A percentile compares a stretch with the other conserved stretches of the same genome.
Conservation (phyloP, 1,140 invertebrate species). For the Lamellibrachia luymesi region DNA sequence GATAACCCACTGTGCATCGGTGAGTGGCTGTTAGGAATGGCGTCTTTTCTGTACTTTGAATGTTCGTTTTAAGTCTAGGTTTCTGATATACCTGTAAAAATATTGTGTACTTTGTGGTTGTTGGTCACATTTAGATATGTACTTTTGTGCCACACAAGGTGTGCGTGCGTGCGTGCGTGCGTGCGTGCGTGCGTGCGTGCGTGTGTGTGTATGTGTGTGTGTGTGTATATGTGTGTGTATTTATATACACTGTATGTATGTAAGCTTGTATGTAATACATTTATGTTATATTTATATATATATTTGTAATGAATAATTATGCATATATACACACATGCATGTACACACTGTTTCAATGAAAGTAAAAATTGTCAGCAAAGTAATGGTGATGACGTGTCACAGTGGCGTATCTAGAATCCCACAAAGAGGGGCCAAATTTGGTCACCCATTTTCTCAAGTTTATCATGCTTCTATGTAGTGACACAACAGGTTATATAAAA, state of each 20-base stretch:
- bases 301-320: too few relatives aligned
- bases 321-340: not conserved
- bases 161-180: not conserved
- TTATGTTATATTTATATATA: too few relatives aligned
- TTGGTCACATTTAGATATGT: not conserved
- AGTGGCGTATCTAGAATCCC: too few relatives aligned
- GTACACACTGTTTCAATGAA: not conserved
- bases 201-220: not conserved
- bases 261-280: too few relatives aligned
- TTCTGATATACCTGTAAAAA: not conserved
- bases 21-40: slow-evolving; percentile 37
- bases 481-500: too few relatives aligned
- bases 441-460: too few relatives aligned
- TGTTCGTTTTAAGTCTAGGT: not conserved
- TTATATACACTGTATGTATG: too few relatives aligned
- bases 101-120: not conserved
- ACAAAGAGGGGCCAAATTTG: too few relatives aligned
- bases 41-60: not conserved
- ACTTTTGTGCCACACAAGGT: not conserved
- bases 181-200: not conserved
- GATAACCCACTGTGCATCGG: slow-evolving; percentile 51
- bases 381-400: too few relatives aligned
- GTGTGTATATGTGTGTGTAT: too few relatives aligned
- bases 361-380: not conserved
- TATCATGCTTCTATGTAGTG: too few relatives aligned